phyloP scores from a whole-genome alignment of 1,140 invertebrate genomes.

The Palaemon carinicauda region DNA sequence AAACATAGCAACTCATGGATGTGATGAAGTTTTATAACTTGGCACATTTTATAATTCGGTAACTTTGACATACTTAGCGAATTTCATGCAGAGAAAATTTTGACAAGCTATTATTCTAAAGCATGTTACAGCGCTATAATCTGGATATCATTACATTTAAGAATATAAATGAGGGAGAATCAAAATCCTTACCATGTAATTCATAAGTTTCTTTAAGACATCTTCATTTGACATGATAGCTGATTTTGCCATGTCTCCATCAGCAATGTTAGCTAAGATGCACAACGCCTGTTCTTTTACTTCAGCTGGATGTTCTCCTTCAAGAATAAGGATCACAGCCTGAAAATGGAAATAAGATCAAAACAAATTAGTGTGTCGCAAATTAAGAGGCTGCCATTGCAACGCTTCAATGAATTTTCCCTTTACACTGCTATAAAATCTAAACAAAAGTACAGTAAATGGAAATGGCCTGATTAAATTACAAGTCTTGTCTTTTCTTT shows the following conservation, averaged over 20 bases:
- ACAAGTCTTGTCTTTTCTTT: too few species aligned
- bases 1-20: too few species aligned
- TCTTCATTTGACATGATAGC: slow-evolving; percentile 93
- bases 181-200: slow-evolving; percentile 77
- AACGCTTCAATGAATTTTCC: background rate
- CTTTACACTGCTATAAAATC: background rate
- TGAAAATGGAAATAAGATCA: slow-evolving; percentile 59
- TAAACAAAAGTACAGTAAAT: too few species aligned
- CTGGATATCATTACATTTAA: background rate
- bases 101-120: background rate
- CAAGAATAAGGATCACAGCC: slow-evolving; percentile 84
- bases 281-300: slow-evolving; percentile 94
- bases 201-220: slow-evolving; percentile 85
- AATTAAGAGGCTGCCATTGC: too few species aligned
- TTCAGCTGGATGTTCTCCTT: slow-evolving; percentile 84
- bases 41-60: too few species aligned
- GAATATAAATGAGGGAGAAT: background rate
- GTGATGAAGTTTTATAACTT: too few species aligned
- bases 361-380: too few species aligned
- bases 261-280: slow-evolving; percentile 90
- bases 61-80: too few species aligned
- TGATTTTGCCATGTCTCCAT: slow-evolving; percentile 86
- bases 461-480: too few species aligned
- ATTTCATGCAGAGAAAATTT: too few species aligned
- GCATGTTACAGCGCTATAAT: background rate